These are phyloP conservation scores for Phrynosoma blainvillii DNA, from an alignment of 2,113 vertebrate species.

Conservation along the genomic window DNA sequence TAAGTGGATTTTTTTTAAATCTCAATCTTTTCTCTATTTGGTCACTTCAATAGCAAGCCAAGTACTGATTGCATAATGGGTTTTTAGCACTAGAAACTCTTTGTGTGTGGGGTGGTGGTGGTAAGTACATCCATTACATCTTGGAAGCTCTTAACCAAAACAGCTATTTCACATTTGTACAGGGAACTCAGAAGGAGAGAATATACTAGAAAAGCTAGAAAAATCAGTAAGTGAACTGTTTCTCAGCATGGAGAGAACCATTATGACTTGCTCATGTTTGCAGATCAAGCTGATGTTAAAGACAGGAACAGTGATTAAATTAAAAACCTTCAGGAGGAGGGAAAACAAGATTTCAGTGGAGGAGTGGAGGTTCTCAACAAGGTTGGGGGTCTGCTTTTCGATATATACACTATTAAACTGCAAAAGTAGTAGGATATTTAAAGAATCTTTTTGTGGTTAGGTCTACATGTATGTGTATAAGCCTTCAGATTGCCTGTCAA, in stretches of 20 bases:
- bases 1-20: not conserved
- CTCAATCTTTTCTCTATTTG: not conserved
- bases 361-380: not conserved
- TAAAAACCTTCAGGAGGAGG: not conserved
- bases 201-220: not conserved
- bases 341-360: not conserved
- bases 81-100: not conserved
- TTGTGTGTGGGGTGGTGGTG: too few species aligned
- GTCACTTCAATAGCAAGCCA: not conserved
- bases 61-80: too few species aligned
- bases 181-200: not conserved
- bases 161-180: not conserved
- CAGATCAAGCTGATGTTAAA: not conserved
- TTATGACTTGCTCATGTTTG: not conserved
- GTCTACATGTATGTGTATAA: not conserved
- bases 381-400: not conserved
- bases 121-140: not conserved
- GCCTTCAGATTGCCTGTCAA: too few species aligned
- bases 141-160: not conserved
- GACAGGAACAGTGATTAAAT: too few species aligned
- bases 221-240: not conserved
- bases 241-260: not conserved
- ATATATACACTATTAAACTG: not conserved
- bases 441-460: not conserved
- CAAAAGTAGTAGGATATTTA: not conserved